Conservation (phyloP, 2,797 vertebrate species). For the Simalia tracyae region DNA sequence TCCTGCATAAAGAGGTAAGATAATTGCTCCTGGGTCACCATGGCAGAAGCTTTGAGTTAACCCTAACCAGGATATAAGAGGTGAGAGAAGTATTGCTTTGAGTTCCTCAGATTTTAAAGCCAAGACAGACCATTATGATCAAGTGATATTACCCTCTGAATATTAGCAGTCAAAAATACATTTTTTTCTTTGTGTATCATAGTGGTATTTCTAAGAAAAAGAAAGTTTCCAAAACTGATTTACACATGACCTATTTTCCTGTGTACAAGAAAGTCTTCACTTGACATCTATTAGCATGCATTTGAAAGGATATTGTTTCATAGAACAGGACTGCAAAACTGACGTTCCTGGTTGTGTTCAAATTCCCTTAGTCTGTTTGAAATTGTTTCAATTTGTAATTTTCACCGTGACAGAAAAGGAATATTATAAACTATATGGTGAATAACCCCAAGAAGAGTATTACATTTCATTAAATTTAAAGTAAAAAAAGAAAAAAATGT, state of each 20-base stretch:
- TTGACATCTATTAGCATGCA: not conserved
- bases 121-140: not conserved
- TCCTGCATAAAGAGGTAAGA: not conserved
- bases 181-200: not conserved
- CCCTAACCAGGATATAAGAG: not conserved
- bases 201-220: not conserved
- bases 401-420: not conserved
- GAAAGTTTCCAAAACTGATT: not conserved
- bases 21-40: constrained; percentile 14
- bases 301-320: not conserved
- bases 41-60: constrained; percentile 24
- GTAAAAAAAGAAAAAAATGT: not conserved
- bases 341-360: not conserved
- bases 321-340: not conserved
- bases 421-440: not conserved
- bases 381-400: not conserved
- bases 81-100: not conserved
- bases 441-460: not conserved
- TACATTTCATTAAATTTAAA: not conserved
- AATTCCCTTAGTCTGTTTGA: not conserved
- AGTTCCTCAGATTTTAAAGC: not conserved
- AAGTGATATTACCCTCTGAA: not conserved
- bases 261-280: not conserved
- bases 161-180: not conserved
- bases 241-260: not conserved